Evolutionary conservation across 2,113 vertebrate genomes (phyloP).

Genomic region (Gasterosteus nipponicus): DNA sequence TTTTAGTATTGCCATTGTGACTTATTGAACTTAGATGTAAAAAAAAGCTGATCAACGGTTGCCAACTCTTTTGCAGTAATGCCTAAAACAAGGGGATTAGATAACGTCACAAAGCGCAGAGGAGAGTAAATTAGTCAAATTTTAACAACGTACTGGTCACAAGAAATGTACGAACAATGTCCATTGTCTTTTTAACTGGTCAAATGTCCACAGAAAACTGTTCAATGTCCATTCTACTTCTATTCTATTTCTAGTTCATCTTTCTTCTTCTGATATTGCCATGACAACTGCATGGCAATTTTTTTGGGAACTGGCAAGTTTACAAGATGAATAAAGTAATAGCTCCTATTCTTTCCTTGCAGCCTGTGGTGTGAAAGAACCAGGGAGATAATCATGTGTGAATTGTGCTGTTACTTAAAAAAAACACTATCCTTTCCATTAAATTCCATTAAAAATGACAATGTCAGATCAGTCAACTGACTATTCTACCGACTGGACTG

Average conservation of each 20-base stretch:
- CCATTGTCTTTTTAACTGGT: too few species aligned
- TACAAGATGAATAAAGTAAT: conserved; percentile 7
- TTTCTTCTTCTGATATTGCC: not conserved
- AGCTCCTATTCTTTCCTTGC: conserved; percentile 9
- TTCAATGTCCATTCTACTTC: too few species aligned
- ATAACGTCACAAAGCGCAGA: too few species aligned
- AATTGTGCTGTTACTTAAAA: conserved; percentile 13
- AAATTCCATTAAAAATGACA: not conserved
- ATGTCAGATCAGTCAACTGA: not conserved
- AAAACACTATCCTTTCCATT: not conserved
- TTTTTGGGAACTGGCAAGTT: conserved; percentile 22
- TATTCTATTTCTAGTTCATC: not conserved
- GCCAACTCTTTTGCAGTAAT: too few species aligned
- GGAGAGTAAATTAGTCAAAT: too few species aligned
- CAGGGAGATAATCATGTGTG: conserved; percentile 6
- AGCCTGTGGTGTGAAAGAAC: conserved; percentile 18
- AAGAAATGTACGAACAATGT: too few species aligned
- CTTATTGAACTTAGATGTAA: too few species aligned
- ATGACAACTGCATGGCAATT: conserved; percentile 6
- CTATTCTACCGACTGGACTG: not conserved
- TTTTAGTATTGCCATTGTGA: too few species aligned
- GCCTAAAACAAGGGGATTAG: too few species aligned
- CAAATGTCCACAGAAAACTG: too few species aligned
- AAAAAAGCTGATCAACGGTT: too few species aligned
- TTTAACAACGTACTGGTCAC: too few species aligned